Percentiles rank a stretch among this genome's conserved stretches.
Evolutionary conservation across 1,140 invertebrate genomes (phyloP).

Genomic region (Hetaerina americana): DNA sequence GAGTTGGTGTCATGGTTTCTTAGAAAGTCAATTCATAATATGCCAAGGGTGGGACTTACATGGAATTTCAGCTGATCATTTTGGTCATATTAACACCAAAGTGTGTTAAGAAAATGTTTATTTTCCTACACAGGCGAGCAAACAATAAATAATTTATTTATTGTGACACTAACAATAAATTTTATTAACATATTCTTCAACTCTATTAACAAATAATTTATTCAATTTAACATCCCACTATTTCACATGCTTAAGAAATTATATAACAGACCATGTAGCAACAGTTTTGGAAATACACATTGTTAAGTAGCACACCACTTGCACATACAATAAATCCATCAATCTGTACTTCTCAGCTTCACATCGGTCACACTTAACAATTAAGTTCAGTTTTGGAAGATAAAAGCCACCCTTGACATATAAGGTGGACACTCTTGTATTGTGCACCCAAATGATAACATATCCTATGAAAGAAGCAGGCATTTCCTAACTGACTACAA

Average conservation of each 20-base stretch:
- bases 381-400: background rate
- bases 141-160: too few species aligned
- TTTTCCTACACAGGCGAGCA: too few species aligned
- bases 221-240: background rate
- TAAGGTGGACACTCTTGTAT: background rate
- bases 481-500: background rate
- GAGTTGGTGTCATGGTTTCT: too few species aligned
- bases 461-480: background rate
- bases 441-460: background rate
- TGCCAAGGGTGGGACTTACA: too few species aligned
- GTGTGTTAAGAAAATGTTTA: too few species aligned
- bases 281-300: background rate
- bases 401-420: background rate
- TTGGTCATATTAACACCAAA: too few species aligned
- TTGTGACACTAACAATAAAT: background rate
- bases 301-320: background rate
- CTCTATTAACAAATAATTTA: background rate
- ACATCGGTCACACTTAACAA: background rate
- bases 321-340: background rate
- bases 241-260: background rate
- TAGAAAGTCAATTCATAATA: too few species aligned
- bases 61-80: too few species aligned
- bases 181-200: background rate
- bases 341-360: background rate
- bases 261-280: background rate